Evolutionary conservation across 2,888 invertebrate species (phyloP).

Genomic region (Hydriomena furcata): DNA sequence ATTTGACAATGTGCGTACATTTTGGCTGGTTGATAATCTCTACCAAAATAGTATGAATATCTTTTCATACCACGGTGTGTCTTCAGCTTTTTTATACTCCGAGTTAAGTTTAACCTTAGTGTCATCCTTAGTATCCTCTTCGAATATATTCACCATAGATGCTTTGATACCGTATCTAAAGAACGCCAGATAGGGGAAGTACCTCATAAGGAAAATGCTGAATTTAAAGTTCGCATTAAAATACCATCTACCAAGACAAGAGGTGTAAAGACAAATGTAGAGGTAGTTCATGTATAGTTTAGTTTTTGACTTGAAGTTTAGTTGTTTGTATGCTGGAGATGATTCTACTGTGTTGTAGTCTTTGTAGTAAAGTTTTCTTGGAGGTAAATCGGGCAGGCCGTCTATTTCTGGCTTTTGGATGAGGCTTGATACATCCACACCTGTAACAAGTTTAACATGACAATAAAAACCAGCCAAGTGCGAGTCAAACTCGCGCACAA

Average conservation of each 20-base stretch:
- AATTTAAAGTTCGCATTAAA: conserved; percentile 85
- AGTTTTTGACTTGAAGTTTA: conserved; percentile 52
- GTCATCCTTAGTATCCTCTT: conserved; percentile 63
- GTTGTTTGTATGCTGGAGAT: conserved; percentile 68
- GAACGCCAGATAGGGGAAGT: conserved; percentile 88
- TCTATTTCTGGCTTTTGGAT: conserved; percentile 52
- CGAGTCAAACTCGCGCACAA: too few relatives aligned
- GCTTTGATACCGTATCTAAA: conserved; percentile 84
- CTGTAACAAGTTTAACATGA: too few relatives aligned
- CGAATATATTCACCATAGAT: conserved; percentile 85
- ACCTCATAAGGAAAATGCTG: conserved; percentile 84
- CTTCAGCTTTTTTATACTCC: conserved; percentile 52
- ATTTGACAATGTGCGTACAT: too few relatives aligned
- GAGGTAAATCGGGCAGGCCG: conserved; percentile 47
- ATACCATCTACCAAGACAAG: conserved; percentile 81
- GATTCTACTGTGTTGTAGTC: conserved; percentile 71
- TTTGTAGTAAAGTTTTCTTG: conserved; percentile 60
- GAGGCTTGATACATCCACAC: conserved; percentile 54
- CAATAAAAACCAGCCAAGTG: too few relatives aligned
- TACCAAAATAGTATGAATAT: conserved; percentile 53
- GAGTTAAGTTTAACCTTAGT: conserved; percentile 59
- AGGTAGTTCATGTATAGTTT: conserved; percentile 50
- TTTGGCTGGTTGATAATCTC: conserved; percentile 1
- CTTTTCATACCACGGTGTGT: conserved; percentile 53
- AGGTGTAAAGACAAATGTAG: conserved; percentile 59